Base-by-base conservation (phyloP, 2,888 invertebrate genomes). In the Cataglyphis rosenhaueri region DNA sequence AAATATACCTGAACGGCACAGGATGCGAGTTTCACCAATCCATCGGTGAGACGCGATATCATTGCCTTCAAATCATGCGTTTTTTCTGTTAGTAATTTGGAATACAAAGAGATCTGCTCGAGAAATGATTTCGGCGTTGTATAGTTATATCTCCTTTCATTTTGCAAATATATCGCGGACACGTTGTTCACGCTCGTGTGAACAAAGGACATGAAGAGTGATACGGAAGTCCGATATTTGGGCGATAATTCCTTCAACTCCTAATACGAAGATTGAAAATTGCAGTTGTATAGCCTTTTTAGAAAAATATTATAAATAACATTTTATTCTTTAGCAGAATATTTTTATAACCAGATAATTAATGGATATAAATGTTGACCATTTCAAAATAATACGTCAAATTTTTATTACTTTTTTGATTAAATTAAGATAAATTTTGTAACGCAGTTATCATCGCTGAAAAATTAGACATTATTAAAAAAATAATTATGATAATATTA, bases 51-150 rank as follows among this genome's bases (percentile, higher is more conserved):
- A 85, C 98, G 96, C 0, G 95, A 93, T 57, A 98, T 97, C 95
- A 97, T 97, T 87, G 97, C 96, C 88, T 96, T 96, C 65, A 98
- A 96, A 78, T 97, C 96, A 9, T 93, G 94, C 0, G 96, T 96
- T 92, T 97, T 97, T 87, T 96, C 96, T 29, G 94, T 95, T 35
- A 98, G 93, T 8, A 98, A 94, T 92, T 97, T 97, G 0, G 96
- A 95, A 92, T 97, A 99, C 6, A 99, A 95, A 15, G 97, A 96
- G 83, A 99, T 98, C 93, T 98, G 98, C 93, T 99, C 99, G 66
- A 99, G 95, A 95, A 99, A 99, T 0, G 98, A 98, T 95, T 99
- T 99, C 0, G 99, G 99, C 0, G 99, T 99, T 0, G 99, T 99
- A 94, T 99, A 99, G 94, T 99, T 99, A 95, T 98, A 98, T 5